Evolutionary conservation across 2,888 invertebrate genomes (phyloP).

Genomic region (Paralinhomoeus sp.): DNA sequence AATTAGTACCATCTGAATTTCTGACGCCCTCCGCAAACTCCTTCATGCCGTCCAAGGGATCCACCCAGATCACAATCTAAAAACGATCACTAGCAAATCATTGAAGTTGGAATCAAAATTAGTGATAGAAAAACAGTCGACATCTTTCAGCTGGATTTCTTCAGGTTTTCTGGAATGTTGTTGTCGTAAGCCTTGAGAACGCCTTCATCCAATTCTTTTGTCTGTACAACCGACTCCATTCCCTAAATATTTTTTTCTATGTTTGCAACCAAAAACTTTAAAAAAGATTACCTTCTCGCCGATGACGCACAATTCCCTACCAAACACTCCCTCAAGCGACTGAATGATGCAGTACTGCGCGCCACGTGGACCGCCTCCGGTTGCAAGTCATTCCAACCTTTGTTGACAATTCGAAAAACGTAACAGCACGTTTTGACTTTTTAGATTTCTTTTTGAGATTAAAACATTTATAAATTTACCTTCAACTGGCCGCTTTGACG

Average conservation of each 20-base stretch:
- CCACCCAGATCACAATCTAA: constrained; percentile 69
- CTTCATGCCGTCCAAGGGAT: constrained; percentile 89
- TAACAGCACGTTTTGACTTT: too few relatives aligned
- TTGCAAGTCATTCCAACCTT: constrained; percentile 47
- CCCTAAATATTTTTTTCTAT: too few relatives aligned
- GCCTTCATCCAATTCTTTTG: background rate
- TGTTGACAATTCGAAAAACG: too few relatives aligned
- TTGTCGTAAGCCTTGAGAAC: background rate
- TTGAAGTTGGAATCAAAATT: background rate
- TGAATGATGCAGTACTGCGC: constrained; percentile 73
- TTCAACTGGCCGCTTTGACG: too few relatives aligned
- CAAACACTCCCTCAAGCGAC: constrained; percentile 59
- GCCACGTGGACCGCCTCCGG: constrained; percentile 92
- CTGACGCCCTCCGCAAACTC: constrained; percentile 60
- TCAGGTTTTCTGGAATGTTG: too few relatives aligned
- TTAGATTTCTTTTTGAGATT: too few relatives aligned
- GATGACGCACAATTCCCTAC: constrained; percentile 55
- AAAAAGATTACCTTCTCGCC: constrained; percentile 47
- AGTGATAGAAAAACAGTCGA: background rate
- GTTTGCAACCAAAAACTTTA: background rate
- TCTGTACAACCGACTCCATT: background rate
- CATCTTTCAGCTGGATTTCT: constrained; percentile 2
- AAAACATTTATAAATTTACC: too few relatives aligned
- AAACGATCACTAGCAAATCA: too few relatives aligned
- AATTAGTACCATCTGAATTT: constrained; percentile 36